These are phyloP conservation scores for Pelvicachromis taeniatus DNA, from an alignment of 2,113 vertebrate genomes.

Conservation along the genomic window DNA sequence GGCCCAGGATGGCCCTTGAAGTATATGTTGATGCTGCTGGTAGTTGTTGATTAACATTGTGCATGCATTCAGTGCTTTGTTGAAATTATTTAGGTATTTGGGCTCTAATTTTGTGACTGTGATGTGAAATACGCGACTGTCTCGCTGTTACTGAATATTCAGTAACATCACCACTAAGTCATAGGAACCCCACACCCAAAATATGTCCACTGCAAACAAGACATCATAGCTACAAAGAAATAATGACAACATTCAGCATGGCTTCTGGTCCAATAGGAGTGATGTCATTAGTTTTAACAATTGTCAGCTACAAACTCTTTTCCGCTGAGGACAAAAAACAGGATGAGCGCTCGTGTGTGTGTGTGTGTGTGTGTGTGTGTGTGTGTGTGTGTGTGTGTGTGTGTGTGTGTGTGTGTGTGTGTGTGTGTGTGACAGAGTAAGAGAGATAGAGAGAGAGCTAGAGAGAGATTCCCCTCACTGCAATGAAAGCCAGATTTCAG, in stretches of 20 bases:
- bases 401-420: background rate
- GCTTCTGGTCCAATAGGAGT: background rate
- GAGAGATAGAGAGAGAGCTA: background rate
- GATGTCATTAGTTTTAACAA: background rate
- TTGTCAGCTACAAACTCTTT: background rate
- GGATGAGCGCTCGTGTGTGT: background rate
- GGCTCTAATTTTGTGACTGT: background rate
- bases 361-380: background rate
- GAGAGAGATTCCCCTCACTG: background rate
- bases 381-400: background rate
- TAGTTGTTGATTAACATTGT: background rate
- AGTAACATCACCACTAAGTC: background rate
- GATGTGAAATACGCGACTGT: background rate
- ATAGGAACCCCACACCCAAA: background rate
- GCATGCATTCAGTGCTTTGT: background rate
- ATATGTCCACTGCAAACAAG: background rate
- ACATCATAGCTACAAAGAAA: background rate
- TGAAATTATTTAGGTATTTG: background rate
- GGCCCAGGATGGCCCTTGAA: accelerated
- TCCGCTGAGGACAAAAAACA: background rate
- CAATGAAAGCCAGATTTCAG: background rate
- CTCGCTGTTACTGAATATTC: background rate
- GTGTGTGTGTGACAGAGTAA: background rate
- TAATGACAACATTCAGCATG: background rate
- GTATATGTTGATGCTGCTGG: background rate